A percentile compares a stretch with the other conserved stretches of the same genome.
Conservation (phyloP, 2,888 invertebrate species). For the Rotaria sp. region DNA sequence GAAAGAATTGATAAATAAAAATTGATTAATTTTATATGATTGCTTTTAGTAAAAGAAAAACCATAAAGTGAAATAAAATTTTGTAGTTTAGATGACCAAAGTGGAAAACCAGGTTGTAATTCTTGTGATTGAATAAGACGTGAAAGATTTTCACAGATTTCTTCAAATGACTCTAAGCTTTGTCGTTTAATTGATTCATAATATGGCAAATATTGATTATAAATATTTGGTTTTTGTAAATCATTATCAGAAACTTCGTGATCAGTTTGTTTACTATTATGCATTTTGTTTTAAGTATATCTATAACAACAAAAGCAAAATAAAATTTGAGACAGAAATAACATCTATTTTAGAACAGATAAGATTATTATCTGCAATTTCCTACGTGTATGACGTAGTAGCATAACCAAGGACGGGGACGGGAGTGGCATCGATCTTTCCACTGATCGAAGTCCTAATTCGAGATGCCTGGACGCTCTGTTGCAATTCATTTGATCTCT, state of each 20-base stretch:
- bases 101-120: slow-evolving; percentile 34
- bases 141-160: neutral
- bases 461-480: no score
- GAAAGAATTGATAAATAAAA: slow-evolving; percentile 23
- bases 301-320: no score
- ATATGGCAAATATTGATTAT: neutral
- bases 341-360: no score
- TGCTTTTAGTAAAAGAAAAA: slow-evolving; percentile 34
- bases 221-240: neutral
- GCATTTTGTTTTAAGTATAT: no score
- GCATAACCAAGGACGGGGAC: no score
- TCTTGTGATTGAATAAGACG: slow-evolving; percentile 21
- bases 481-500: no score
- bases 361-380: no score
- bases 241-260: neutral
- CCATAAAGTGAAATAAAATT: slow-evolving; percentile 36
- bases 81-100: slow-evolving; percentile 34
- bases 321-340: no score
- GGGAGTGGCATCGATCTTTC: no score
- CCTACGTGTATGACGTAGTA: no score
- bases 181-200: neutral
- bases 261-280: no score
- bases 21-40: slow-evolving; percentile 33
- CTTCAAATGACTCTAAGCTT: neutral
- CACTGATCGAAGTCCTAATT: no score